Percentiles rank a stretch among this genome's conserved stretches.
phyloP scores from a whole-genome alignment of 2,797 vertebrate species.

The Gymnoscopelus microlampas region DNA sequence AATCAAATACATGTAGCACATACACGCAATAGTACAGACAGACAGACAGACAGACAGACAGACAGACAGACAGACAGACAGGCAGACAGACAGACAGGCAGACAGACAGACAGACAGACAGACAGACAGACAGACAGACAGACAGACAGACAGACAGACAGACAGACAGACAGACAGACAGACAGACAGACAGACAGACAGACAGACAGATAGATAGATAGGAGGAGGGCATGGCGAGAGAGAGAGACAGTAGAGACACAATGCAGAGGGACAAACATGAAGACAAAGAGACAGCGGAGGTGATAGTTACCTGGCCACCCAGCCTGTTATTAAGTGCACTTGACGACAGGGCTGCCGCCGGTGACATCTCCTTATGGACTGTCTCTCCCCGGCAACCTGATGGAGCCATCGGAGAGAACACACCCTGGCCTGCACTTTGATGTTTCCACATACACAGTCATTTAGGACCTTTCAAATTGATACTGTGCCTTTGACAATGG shows the following conservation, averaged over 20 bases:
- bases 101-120: neutral
- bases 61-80: constrained; percentile 21
- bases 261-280: constrained; percentile 34
- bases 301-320: constrained; percentile 64
- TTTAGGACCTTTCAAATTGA: constrained; percentile 50
- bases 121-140: neutral
- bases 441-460: constrained; percentile 31
- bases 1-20: too few relatives aligned
- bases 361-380: constrained; percentile 54
- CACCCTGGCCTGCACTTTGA: constrained; percentile 61
- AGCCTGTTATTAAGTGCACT: constrained; percentile 69
- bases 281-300: constrained; percentile 47
- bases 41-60: constrained; percentile 15
- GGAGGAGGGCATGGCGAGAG: neutral
- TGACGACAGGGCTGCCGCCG: constrained; percentile 40
- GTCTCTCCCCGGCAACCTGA: constrained; percentile 53
- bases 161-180: neutral
- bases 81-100: constrained; percentile 31
- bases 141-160: constrained; percentile 15
- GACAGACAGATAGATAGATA: too few relatives aligned
- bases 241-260: constrained; percentile 8
- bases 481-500: constrained; percentile 33
- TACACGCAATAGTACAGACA: neutral
- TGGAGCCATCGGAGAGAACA: constrained; percentile 56
- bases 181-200: too few relatives aligned